phyloP scores from a whole-genome alignment of 2,797 vertebrate genomes.

The Strix occidentalis region DNA sequence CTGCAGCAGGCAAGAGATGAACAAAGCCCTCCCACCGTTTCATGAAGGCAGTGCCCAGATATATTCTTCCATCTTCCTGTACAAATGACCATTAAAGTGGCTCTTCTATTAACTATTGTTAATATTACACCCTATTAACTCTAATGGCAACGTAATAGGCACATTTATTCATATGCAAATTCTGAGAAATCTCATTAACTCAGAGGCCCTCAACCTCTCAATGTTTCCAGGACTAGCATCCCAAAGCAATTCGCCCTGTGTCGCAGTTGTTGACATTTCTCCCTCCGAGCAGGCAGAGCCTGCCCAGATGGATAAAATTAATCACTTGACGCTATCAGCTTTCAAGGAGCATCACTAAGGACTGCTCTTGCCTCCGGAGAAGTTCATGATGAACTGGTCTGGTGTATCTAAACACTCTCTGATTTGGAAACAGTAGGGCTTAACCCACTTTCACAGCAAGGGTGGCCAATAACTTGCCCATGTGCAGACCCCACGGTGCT shows the following conservation, averaged over 20 bases:
- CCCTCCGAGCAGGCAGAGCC: not conserved
- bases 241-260: not conserved
- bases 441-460: not conserved
- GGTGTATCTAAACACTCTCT: not conserved
- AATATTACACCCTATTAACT: not conserved
- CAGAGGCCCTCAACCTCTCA: not conserved
- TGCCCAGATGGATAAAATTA: not conserved
- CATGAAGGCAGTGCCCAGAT: not conserved
- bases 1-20: not conserved
- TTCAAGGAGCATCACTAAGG: not conserved
- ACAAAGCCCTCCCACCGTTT: rapidly evolving
- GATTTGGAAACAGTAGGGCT: not conserved
- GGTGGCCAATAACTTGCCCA: rapidly evolving
- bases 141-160: not conserved
- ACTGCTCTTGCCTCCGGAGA: not conserved
- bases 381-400: rapidly evolving
- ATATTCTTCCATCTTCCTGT: not conserved
- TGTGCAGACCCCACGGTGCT: rapidly evolving
- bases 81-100: not conserved
- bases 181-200: not conserved
- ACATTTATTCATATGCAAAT: constrained; percentile 42
- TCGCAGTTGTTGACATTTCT: not conserved
- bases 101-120: not conserved
- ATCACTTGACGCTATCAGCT: not conserved
- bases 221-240: not conserved